Base-by-base conservation (phyloP, 2,797 vertebrate species). In the Australoheros facetus region DNA sequence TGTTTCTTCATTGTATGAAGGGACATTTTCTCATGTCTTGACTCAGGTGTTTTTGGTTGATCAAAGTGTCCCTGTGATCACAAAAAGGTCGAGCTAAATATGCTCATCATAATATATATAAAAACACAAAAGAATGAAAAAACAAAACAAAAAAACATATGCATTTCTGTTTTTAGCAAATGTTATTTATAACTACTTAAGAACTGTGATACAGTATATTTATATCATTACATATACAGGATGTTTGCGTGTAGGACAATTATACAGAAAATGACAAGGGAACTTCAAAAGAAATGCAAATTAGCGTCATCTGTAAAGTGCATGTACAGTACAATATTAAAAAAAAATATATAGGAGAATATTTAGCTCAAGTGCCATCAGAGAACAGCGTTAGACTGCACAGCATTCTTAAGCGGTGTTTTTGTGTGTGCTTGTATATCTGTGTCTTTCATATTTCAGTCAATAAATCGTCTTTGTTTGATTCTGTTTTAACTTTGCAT, bases 211-310 rank as follows among this genome's bases (percentile, higher is more conserved):
- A 17, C 3, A 51, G 60, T 39, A 9, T 85, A 64, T 83, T 77
- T 77, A 75, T 13, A 56, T 28, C 71, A 23, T 72, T 28, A 39
- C 71, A 39, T 45, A 32, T 78, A 30, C 45, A 48, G 13, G 5
- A 16, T 48, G 26, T 59, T 51, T 5, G 58, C 34, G 10, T 73
- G 55, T 53, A 85, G 26, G 45, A 83, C 79, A 64, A 62, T 71
- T 74, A 79, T 75, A 73, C 34, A 73, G 56, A 79, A 60, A 75
- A 51, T 71, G 37, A 78, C 71, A 75, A 51, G n/a, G 7, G n/a
- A 58, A 85, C 75, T 85, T 90, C 87, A 92, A 90, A 91, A 76
- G 39, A 56, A 88, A 86, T 59, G 77, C 60, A 80, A 75, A 57
- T 55, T 69, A 56, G 62, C 70, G 82, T 71, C 80, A 87, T 87